Conservation (phyloP, 2,113 vertebrate species). For the Crotophaga sulcirostris region DNA sequence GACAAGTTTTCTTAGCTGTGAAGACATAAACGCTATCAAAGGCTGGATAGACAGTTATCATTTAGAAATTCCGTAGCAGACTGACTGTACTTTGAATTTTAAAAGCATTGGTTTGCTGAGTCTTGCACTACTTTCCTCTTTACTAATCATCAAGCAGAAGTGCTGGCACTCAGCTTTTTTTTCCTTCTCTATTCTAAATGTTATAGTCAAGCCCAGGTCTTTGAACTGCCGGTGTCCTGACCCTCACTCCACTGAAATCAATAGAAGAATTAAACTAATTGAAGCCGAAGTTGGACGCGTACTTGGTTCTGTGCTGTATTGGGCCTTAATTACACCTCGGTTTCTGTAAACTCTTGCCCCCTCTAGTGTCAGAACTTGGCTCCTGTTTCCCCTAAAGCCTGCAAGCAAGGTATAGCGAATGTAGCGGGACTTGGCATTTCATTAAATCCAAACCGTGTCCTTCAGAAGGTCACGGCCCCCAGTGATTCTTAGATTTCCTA, state of each 20-base stretch:
- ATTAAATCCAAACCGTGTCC: not conserved
- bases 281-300: not conserved
- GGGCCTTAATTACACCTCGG: not conserved
- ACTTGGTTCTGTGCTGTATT: not conserved
- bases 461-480: constrained; percentile 27
- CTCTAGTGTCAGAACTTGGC: constrained; percentile 29
- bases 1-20: not conserved
- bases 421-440: not conserved
- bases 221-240: not conserved
- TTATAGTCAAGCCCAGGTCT: not conserved
- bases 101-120: not conserved
- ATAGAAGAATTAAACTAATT: not conserved
- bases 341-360: constrained; percentile 14
- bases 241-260: not conserved
- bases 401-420: not conserved
- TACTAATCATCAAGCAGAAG: not conserved
- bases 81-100: not conserved
- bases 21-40: not conserved
- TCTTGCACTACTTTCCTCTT: not conserved
- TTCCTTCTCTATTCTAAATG: not conserved
- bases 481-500: not conserved
- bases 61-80: not conserved
- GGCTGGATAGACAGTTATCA: not conserved
- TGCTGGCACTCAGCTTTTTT: not conserved
- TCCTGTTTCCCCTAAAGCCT: not conserved